These are phyloP conservation scores for Nycticebus coucang DNA, from an alignment of 2,113 vertebrate genomes.

Conservation along the genomic window DNA sequence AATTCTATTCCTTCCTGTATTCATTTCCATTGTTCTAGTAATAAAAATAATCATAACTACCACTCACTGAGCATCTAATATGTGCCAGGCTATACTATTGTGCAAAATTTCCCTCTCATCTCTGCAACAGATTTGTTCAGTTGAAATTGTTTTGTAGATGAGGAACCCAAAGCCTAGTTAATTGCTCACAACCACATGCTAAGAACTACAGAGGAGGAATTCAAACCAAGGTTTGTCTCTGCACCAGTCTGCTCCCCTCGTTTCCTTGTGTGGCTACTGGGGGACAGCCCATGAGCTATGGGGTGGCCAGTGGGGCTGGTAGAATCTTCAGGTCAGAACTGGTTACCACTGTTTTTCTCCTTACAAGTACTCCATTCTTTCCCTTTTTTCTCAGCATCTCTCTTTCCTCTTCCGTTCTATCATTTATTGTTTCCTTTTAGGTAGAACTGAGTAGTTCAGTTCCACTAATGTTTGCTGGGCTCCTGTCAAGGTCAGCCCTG, in stretches of 20 bases:
- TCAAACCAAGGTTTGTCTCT: background rate
- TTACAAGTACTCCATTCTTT: background rate
- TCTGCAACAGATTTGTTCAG: background rate
- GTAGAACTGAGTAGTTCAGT: background rate
- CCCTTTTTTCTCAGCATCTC: background rate
- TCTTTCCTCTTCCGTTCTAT: background rate
- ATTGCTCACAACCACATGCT: background rate
- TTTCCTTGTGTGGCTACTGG: background rate
- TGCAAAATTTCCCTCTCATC: background rate
- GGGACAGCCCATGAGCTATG: background rate
- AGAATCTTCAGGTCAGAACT: background rate
- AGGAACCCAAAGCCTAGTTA: background rate
- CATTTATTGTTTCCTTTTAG: background rate
- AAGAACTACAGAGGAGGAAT: background rate
- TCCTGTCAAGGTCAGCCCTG: background rate
- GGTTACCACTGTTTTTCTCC: background rate
- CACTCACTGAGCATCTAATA: background rate
- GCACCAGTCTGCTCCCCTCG: background rate
- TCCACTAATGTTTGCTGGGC: background rate
- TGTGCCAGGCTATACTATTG: background rate
- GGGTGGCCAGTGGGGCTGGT: background rate
- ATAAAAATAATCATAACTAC: background rate
- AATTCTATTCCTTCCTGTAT: background rate
- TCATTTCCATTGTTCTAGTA: background rate
- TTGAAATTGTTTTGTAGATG: background rate